Conservation (phyloP, 2,113 vertebrate species). For the Lanius collurio region DNA sequence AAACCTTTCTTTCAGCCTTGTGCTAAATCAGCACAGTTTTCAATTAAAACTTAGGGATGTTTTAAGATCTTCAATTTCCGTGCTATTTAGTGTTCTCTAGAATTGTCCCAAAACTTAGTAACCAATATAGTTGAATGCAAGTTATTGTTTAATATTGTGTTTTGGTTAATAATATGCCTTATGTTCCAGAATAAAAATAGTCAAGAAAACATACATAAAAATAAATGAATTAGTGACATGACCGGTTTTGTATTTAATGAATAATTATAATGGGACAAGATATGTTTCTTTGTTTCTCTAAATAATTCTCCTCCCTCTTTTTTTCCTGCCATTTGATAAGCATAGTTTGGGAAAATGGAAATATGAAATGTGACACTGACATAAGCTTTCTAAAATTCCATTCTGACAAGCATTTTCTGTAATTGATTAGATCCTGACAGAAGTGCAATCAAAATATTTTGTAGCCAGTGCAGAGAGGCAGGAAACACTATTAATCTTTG, state of each 20-base stretch:
- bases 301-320: not conserved
- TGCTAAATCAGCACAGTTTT: not conserved
- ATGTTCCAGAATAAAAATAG: not conserved
- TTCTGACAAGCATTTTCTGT: not conserved
- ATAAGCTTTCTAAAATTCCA: not conserved
- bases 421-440: not conserved
- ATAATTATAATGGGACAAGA: not conserved
- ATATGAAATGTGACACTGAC: not conserved
- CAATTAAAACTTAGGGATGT: not conserved
- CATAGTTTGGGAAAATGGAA: not conserved
- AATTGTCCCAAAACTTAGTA: not conserved
- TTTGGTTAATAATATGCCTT: not conserved
- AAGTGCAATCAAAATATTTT: not conserved
- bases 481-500: not conserved
- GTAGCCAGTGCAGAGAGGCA: not conserved
- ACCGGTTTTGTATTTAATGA: not conserved
- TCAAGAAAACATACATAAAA: not conserved
- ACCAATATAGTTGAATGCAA: not conserved
- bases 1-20: not conserved
- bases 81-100: not conserved
- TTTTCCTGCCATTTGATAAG: rapidly evolving
- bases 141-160: not conserved
- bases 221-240: not conserved
- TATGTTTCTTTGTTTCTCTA: not conserved
- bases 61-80: not conserved